Conservation (phyloP, 37 sponge, comb jelly and placozoan species). For the Halichondria panicea region DNA sequence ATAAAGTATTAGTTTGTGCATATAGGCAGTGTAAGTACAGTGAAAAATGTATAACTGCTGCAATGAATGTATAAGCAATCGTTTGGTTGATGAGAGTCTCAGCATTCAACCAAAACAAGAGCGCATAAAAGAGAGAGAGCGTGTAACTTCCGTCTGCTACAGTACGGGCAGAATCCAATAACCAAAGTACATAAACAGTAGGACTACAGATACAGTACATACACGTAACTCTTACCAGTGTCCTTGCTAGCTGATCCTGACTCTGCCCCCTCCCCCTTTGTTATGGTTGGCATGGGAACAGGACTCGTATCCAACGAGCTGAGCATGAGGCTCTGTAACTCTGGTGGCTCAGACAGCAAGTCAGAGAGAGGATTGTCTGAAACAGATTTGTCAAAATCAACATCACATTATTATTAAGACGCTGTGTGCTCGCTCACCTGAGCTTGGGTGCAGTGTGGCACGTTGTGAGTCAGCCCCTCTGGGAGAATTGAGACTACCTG, state of each 20-base stretch:
- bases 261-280: slow-evolving; percentile 6
- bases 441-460: neutral
- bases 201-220: too few species aligned
- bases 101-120: too few species aligned
- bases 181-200: too few species aligned
- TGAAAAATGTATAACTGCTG: too few species aligned
- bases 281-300: slow-evolving; percentile 20
- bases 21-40: too few species aligned
- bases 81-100: too few species aligned
- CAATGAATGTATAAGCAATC: too few species aligned
- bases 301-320: slow-evolving; percentile 16
- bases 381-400: slow-evolving; percentile 8
- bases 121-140: too few species aligned
- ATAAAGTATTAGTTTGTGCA: too few species aligned
- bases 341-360: slow-evolving; percentile 19
- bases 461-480: neutral
- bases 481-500: slow-evolving; percentile 20
- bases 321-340: slow-evolving; percentile 1
- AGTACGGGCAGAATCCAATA: too few species aligned
- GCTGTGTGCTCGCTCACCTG: neutral
- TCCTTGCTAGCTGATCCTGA: neutral
- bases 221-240: slow-evolving; percentile 7
- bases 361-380: slow-evolving; percentile 27
- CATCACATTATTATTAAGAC: neutral
- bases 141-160: too few species aligned